Evolutionary conservation across 2,113 vertebrate species (phyloP), one percentile per base, ranked within the genome.

Genomic region (Apeltes quadracus): DNA sequence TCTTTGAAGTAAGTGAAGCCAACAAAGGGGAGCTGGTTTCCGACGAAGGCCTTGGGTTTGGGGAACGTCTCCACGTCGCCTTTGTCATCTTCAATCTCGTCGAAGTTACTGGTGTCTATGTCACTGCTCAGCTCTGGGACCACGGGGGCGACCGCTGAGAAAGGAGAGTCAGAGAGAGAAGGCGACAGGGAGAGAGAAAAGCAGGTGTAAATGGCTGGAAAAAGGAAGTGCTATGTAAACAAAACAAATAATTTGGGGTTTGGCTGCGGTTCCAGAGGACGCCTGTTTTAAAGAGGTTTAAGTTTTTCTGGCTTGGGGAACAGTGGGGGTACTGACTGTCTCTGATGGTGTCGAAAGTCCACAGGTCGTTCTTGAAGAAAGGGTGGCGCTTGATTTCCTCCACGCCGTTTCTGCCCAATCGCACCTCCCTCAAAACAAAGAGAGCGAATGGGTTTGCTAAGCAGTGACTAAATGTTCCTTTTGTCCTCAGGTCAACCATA

Each of bases 1-100:
- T 99, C 98, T 93, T 97, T 95, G 75, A 98, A 99, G 90, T 99
- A 99, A 50, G 97, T 99, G 92, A 99, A 99, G 85, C 98, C 98
- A 78, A 99, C 95, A 74, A 99, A 99, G 73, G 98, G 97, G 85
- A 99, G 91, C 88, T 99, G 98, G 88, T 99, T 99, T 89, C 98
- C 98, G 69, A 97, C 96, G 39, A 97, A 99, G 78, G 98, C 96
- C 93, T 99, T 99, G 7, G 98, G 96, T 22, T 95, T 95, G 32
- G 97, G 97, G 83, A 99, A 98, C 3, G 98, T 98, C 92, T 99
- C 98, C 16, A 95, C 96, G 0, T 98, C 97, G 84, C 97, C 96
- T 92, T 98, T 99, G 88, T 98, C 96, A 1, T 98, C 96, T 91
- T 99, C 97, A 36, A 99, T 97, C 80, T 99, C 97, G 71, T 99